Conservation (phyloP, 2,113 vertebrate genomes). For the Gymnobelideus leadbeateri region DNA sequence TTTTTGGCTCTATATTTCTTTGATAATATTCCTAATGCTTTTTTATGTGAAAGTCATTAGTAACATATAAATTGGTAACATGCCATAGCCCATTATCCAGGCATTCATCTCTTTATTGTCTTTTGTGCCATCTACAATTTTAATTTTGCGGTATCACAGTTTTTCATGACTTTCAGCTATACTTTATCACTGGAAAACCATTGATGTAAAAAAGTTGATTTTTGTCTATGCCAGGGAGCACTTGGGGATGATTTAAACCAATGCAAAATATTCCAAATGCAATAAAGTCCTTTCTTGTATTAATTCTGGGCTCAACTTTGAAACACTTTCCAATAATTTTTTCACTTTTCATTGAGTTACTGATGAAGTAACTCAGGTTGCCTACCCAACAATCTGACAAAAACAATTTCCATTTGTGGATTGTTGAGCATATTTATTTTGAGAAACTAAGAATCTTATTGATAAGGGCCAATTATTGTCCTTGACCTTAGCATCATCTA, state of each 20-base stretch:
- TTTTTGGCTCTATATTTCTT: neutral
- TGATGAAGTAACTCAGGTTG: neutral
- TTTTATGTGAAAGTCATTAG: neutral
- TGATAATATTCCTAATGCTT: neutral
- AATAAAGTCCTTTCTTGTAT: neutral
- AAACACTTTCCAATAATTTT: neutral
- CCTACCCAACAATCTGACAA: neutral
- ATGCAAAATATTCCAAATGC: neutral
- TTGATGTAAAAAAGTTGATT: neutral
- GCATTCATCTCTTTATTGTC: neutral
- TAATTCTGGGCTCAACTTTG: neutral
- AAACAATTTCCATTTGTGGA: neutral
- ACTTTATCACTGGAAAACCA: neutral
- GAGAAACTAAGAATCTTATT: neutral
- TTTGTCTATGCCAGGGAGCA: neutral
- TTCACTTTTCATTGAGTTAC: neutral
- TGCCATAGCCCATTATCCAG: neutral
- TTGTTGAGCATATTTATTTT: neutral
- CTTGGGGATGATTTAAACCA: neutral
- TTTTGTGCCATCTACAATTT: neutral
- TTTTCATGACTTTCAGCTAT: neutral
- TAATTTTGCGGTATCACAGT: neutral
- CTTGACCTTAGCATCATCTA: neutral
- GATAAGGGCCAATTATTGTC: neutral
- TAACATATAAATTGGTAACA: neutral